A percentile compares a stretch with the other conserved stretches of the same genome.
These are phyloP conservation scores for Dermochelys coriacea DNA, from an alignment of 2,797 vertebrate species.

Conservation along the genomic window DNA sequence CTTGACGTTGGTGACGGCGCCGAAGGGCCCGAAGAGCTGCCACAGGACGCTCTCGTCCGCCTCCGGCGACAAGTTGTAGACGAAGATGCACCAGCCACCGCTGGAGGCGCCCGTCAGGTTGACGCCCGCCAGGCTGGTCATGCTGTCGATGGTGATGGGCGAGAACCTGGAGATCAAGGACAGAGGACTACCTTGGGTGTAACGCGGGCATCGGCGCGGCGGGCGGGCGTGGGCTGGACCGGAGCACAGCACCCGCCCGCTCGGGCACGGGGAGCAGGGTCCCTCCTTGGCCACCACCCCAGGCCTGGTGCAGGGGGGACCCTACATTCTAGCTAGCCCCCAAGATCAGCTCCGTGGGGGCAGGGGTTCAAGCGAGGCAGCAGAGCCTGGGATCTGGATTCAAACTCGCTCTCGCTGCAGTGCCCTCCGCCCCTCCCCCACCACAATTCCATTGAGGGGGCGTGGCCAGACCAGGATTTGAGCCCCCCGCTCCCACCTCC, in stretches of 20 bases:
- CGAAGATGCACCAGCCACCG: slow-evolving; percentile 97
- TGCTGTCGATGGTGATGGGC: slow-evolving; percentile 96
- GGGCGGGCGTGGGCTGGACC: background rate
- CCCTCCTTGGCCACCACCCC: too few relatives aligned
- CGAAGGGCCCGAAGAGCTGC: slow-evolving; percentile 98
- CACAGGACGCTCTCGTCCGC: slow-evolving; percentile 97
- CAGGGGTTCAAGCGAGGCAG: background rate
- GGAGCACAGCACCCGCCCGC: background rate
- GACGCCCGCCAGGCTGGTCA: slow-evolving; percentile 94
- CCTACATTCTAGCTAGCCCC: background rate
- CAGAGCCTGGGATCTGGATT: background rate
- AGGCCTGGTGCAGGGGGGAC: too few relatives aligned
- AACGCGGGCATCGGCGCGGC: slow-evolving; percentile 89
- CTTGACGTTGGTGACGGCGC: slow-evolving; percentile 97
- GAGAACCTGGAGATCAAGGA: slow-evolving; percentile 98
- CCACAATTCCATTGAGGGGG: background rate
- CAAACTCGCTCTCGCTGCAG: background rate
- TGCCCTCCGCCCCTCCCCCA: too few relatives aligned
- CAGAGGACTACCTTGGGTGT: slow-evolving; percentile 97
- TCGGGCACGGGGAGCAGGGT: too few relatives aligned
- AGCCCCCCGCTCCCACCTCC: too few relatives aligned
- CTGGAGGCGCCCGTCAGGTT: slow-evolving; percentile 91
- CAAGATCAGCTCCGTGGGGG: too few relatives aligned
- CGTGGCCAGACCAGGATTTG: too few relatives aligned
- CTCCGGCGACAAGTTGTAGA: slow-evolving; percentile 97